Base-by-base conservation (phyloP, 1,140 invertebrate genomes). In the Tribolium castaneum region DNA sequence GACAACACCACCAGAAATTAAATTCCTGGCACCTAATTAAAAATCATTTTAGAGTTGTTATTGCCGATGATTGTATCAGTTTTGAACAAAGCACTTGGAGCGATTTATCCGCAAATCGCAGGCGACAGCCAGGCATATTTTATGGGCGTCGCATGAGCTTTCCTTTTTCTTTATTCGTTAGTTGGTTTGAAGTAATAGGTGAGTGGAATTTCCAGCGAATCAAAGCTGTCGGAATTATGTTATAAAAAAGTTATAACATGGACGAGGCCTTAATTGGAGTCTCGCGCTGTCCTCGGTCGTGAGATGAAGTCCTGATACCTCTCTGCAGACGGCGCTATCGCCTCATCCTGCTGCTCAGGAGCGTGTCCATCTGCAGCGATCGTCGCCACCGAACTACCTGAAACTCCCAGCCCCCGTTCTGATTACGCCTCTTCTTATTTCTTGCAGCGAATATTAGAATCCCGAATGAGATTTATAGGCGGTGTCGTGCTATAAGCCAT, bases 401-500 rank as follows among this genome's bases (percentile, higher is more conserved):
- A 51, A 50, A 54, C 49, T 73, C 52, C 66, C 45, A 70, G 16
- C 39, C 71, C 49, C 71, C 22, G 30, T 54, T 35, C 50, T 25
- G 45, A 72, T 72, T 51, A 30, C 45, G 50, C 70, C 52, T 54
- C 71, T 73, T 73, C 52, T 54, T 73, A 73, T 73, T 73, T 73
- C 71, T 73, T 73, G 52, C 71, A 54, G 77, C 74, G 82, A 85
- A 85, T 84, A 84, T 85, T 84, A 84, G 80, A 83, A 83, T 80
- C 81, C 82, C 83, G 82, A 83, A 83, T 39, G 84, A 83, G 84
- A 85, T 85, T 85, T 85, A 85, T 81, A 71, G 82, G 35, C 82
- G 76, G 79, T 82, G 82, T 84, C 81, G 77, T 71, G 82, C 82
- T 83, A 84, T 85, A 85, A 84, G 84, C 84, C 83, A 82, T 83